These are phyloP conservation scores for Diadema setosum DNA, from an alignment of 35 echinoderm and acorn worm genomes.

Conservation along the genomic window DNA sequence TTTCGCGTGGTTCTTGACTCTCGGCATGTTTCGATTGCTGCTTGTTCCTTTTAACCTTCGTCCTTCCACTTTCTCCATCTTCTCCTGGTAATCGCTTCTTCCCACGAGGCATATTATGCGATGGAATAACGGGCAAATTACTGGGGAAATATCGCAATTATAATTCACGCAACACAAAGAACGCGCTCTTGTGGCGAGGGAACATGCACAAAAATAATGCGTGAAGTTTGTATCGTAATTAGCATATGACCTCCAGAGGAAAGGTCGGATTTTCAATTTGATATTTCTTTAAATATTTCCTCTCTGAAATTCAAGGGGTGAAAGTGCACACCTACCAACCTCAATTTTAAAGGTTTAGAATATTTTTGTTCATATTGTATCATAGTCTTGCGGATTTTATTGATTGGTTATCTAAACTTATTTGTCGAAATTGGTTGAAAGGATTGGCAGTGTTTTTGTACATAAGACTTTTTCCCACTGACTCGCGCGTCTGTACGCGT, in stretches of 20 bases:
- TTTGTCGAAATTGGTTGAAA: no score
- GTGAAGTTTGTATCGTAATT: background rate
- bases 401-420: no score
- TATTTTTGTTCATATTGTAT: no score
- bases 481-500: no score
- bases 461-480: no score
- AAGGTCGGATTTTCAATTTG: background rate
- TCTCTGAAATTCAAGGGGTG: background rate
- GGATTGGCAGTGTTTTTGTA: no score
- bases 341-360: no score
- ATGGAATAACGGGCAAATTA: background rate
- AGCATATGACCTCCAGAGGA: background rate
- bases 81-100: conserved; percentile 48
- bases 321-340: no score
- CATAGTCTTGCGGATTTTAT: no score
- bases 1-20: conserved; percentile 2
- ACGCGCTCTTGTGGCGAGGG: background rate
- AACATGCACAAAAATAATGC: background rate
- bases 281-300: background rate
- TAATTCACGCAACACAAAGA: conserved; percentile 31
- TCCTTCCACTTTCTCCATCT: background rate
- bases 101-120: conserved; percentile 29
- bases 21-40: background rate
- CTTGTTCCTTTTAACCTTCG: conserved; percentile 23
- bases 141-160: background rate